These are phyloP conservation scores for Ormyrus labotus DNA, from an alignment of 2,888 invertebrate genomes.

Conservation along the genomic window DNA sequence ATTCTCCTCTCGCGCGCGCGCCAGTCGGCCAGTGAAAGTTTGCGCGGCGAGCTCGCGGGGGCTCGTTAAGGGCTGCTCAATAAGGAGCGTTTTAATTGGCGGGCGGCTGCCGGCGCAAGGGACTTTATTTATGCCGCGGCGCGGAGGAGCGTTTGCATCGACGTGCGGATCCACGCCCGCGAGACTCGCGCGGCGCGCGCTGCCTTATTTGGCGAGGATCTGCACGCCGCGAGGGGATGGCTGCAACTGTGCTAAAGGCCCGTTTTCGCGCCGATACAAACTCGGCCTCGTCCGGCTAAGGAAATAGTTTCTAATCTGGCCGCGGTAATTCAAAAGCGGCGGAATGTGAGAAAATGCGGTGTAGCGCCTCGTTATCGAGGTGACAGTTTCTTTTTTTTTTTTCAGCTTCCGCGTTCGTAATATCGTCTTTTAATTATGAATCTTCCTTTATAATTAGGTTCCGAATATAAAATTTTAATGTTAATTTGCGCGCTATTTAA, in stretches of 20 bases:
- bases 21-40: conserved; percentile 42
- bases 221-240: too few relatives aligned
- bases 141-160: background rate
- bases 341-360: background rate
- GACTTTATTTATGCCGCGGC: conserved; percentile 45
- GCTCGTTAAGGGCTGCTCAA: conserved; percentile 63
- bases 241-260: too few relatives aligned
- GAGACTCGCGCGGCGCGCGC: background rate
- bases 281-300: conserved; percentile 10
- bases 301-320: conserved; percentile 30
- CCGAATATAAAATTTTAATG: too few relatives aligned
- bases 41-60: conserved; percentile 20
- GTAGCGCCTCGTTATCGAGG: too few relatives aligned
- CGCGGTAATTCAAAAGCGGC: conserved; percentile 13
- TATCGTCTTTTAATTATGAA: too few relatives aligned
- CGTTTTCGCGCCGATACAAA: background rate
- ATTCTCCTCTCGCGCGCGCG: background rate
- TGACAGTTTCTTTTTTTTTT: too few relatives aligned
- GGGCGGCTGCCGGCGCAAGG: conserved; percentile 34
- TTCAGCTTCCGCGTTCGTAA: too few relatives aligned
- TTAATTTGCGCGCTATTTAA: too few relatives aligned
- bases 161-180: conserved; percentile 31
- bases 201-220: conserved; percentile 46
- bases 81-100: conserved; percentile 74
- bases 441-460: too few relatives aligned